Conservation (phyloP, 1,140 invertebrate genomes). For the Mactra quadrangularis region DNA sequence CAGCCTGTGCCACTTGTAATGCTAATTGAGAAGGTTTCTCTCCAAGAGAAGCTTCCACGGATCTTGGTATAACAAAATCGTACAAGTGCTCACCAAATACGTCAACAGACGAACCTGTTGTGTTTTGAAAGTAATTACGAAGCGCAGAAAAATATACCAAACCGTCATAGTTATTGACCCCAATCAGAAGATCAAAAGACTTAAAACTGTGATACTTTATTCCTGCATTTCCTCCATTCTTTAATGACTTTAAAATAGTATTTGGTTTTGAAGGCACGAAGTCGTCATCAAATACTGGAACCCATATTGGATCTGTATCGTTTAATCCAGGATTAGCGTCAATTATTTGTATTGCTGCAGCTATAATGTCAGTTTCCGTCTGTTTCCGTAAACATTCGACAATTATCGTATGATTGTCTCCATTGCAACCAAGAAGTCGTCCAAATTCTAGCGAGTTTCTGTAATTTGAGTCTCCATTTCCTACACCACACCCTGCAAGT, state of each 20-base stretch:
- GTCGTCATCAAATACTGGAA: conserved; percentile 8
- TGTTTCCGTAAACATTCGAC: not conserved
- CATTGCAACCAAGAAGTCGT: not conserved
- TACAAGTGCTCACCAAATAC: too few species aligned
- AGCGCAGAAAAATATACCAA: not conserved
- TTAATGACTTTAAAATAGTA: not conserved
- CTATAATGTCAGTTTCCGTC: not conserved
- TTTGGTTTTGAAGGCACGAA: not conserved
- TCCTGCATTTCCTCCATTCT: not conserved
- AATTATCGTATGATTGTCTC: not conserved
- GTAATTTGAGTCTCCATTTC: not conserved
- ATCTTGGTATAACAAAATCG: not conserved
- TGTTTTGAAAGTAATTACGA: not conserved
- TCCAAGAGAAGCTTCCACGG: not conserved
- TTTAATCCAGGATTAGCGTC: not conserved
- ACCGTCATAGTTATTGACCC: conserved; percentile 26
- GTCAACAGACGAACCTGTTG: not conserved
- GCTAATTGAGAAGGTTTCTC: not conserved
- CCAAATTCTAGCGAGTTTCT: conserved; percentile 9
- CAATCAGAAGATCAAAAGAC: conserved; percentile 5
- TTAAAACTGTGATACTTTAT: not conserved
- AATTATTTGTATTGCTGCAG: not conserved
- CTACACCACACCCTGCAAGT: not conserved
- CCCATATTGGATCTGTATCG: not conserved
- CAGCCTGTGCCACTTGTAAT: not conserved